Evolutionary conservation across 1,140 invertebrate species (phyloP), one percentile per base, ranked within the genome.

Genomic region (Leucophenga varia): DNA sequence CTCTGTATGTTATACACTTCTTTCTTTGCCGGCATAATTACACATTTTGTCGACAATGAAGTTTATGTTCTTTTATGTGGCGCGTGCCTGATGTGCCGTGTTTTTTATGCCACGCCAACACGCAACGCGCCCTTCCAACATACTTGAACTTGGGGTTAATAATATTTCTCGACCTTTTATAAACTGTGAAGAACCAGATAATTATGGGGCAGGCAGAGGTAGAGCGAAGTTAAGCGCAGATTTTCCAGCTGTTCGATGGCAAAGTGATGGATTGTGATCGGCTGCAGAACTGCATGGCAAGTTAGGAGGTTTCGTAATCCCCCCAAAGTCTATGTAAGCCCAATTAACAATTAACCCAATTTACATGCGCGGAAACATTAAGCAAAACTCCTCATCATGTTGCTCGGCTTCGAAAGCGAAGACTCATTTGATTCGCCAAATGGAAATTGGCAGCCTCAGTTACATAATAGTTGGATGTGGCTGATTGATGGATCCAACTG

Each of bases 11-110:
- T 28, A 8, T 9, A 38, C 20, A 19, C 12, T 16, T 16, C 18
- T 22, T 54, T 48, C 52, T 17, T 39, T 54, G 39, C 35, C 19
- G 41, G 44, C 32, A 64, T 64, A 59, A 67, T 64, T 64, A 64
- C 55, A 54, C 54, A 64, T 64, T 64, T 67, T 64, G 61, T 64
- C 61, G 61, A 67, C 63, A 67, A 59, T 55, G 61, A 64, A 61
- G 61, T 67, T 67, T 67, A 64, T 64, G 61, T 67, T 58, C 56
- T 55, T 67, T 61, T 61, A 55, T 40, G 48, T 48, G 58, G 55
- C 63, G 55, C 63, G 61, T 64, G 61, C 61, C 63, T 46, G 54
- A 22, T 41, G 16, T 9, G 22, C 19, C 41, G 10, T 36, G 16
- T 25, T 39, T 20, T 50, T 54, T 50, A 64, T 64, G 37, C 42